Conservation (phyloP, 2,113 vertebrate species). For the Plectropomus leopardus region DNA sequence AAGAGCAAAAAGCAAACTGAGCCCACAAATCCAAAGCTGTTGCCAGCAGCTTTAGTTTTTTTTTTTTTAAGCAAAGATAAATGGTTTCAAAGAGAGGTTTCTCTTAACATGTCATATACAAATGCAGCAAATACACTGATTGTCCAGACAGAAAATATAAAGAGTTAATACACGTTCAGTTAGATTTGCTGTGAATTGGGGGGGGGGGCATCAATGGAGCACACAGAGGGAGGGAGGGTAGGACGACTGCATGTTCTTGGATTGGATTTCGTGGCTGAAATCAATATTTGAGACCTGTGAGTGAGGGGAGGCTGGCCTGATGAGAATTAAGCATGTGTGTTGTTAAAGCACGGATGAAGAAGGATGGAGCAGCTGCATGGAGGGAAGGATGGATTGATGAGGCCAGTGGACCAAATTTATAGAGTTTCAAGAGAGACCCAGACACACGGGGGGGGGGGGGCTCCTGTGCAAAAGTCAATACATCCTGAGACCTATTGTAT, state of each 20-base stretch:
- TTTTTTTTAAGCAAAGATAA: too few species aligned
- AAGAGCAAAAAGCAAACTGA: not conserved
- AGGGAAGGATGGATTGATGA: constrained; percentile 32
- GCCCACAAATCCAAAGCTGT: not conserved
- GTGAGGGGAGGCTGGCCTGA: constrained; percentile 1
- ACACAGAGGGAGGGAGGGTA: not conserved
- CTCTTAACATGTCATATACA: not conserved
- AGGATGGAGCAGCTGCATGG: not conserved
- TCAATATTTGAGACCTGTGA: constrained; percentile 29
- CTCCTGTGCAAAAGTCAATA: constrained; percentile 53
- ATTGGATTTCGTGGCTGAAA: constrained; percentile 53
- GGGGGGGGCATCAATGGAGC: not conserved
- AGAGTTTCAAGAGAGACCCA: constrained; percentile 10
- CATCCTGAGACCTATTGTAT: constrained; percentile 36
- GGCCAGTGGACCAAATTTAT: constrained; percentile 40
- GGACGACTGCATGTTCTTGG: constrained; percentile 18
- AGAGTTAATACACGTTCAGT: not conserved
- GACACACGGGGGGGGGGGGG: constrained; percentile 15
- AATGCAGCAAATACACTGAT: not conserved
- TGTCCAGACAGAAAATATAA: too few species aligned
- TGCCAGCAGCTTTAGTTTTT: not conserved
- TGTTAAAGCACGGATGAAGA: constrained; percentile 5
- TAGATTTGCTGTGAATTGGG: not conserved
- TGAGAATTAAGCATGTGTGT: constrained; percentile 38
- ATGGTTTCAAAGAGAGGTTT: not conserved